Evolutionary conservation across 2,797 vertebrate genomes (phyloP).

Genomic region (Scolopax rusticola): DNA sequence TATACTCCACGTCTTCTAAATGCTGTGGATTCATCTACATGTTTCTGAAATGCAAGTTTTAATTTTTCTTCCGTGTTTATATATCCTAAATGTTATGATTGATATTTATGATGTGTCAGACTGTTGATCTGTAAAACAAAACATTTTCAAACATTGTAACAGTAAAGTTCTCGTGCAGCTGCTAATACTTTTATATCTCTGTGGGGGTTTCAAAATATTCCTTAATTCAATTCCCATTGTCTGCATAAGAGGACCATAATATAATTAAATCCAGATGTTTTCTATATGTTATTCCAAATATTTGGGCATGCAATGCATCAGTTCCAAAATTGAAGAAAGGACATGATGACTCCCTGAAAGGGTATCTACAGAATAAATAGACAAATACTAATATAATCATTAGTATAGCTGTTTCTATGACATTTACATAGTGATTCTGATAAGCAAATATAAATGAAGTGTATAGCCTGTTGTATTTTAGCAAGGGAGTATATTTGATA

Average conservation of each 20-base stretch:
- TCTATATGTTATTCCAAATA: conserved; percentile 76
- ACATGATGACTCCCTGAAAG: conserved; percentile 64
- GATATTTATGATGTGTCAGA: conserved; percentile 73
- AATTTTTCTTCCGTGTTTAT: conserved; percentile 30
- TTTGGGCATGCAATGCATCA: conserved; percentile 68
- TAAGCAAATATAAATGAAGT: conserved; percentile 43
- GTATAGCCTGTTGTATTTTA: conserved; percentile 22
- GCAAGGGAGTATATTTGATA: background rate
- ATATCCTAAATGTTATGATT: conserved; percentile 51
- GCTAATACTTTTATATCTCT: conserved; percentile 79
- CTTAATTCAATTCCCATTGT: conserved; percentile 80
- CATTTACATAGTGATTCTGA: background rate
- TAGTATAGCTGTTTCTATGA: background rate
- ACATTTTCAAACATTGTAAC: conserved; percentile 73
- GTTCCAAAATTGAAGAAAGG: conserved; percentile 63
- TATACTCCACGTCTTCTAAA: background rate
- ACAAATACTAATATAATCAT: conserved; percentile 61
- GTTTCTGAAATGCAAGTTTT: conserved; percentile 37
- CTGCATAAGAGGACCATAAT: conserved; percentile 72
- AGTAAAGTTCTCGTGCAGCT: conserved; percentile 72
- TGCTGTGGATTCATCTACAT: background rate
- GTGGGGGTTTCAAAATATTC: conserved; percentile 78
- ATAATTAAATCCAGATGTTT: conserved; percentile 80
- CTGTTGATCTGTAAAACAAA: conserved; percentile 77
- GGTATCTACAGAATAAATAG: conserved; percentile 44